A percentile compares a stretch with the other conserved stretches of the same genome.
Conservation (phyloP, 2,888 invertebrate species). For the Lamproptera curius region DNA sequence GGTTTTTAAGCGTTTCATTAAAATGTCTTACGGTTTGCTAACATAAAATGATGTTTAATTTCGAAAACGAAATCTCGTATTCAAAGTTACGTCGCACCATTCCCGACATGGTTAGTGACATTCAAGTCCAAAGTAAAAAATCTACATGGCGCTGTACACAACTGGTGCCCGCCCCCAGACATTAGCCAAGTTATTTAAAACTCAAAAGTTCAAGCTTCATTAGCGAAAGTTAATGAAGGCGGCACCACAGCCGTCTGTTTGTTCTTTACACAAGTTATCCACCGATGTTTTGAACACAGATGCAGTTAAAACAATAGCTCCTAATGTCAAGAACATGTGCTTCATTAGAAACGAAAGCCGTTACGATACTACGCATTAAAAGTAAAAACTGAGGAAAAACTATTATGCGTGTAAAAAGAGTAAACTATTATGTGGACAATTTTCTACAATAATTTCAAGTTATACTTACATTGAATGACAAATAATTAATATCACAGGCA, state of each 20-base stretch:
- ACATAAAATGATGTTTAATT: no score
- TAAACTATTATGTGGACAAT: no score
- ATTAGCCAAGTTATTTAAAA: constrained; percentile 68
- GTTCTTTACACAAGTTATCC: constrained; percentile 1
- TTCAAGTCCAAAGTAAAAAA: constrained; percentile 64
- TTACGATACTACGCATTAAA: no score
- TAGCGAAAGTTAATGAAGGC: constrained; percentile 75
- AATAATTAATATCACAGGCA: no score
- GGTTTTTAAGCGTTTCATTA: no score
- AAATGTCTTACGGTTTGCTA: no score
- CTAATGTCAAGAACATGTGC: no score
- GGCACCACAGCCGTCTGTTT: constrained; percentile 49
- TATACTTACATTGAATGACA: no score
- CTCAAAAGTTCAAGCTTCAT: constrained; percentile 73
- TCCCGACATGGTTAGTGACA: constrained; percentile 64
- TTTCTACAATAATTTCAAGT: no score
- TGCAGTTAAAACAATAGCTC: background rate
- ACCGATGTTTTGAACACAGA: constrained; percentile 12
- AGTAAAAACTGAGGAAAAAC: no score
- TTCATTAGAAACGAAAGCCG: no score
- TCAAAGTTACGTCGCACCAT: constrained; percentile 56
- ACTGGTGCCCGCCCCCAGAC: constrained; percentile 57
- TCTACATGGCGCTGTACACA: constrained; percentile 42
- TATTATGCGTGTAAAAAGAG: no score
- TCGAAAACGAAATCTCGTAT: constrained; percentile 33